Evolutionary conservation across 2,888 invertebrate genomes (phyloP).

Genomic region (Meiosimyza decipiens): DNA sequence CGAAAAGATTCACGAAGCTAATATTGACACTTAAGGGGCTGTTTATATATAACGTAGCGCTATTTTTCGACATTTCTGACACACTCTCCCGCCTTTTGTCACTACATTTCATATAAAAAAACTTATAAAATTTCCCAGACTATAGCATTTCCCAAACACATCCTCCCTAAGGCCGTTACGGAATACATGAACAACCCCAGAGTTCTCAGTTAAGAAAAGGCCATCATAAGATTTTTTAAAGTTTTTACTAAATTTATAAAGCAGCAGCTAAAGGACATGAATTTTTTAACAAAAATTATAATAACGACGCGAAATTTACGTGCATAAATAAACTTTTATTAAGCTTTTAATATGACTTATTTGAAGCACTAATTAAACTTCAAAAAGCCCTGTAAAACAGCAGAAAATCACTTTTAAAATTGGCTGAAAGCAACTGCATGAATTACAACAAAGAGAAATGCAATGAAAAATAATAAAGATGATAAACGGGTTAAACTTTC

Average conservation of each 20-base stretch:
- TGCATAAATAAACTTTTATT: conserved; percentile 46
- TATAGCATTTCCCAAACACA: too few species aligned
- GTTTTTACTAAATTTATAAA: conserved; percentile 18
- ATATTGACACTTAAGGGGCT: too few species aligned
- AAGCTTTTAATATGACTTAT: conserved; percentile 48
- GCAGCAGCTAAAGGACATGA: background rate
- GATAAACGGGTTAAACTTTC: conserved; percentile 30
- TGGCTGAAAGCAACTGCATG: background rate
- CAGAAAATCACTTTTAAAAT: conserved; percentile 3
- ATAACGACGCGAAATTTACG: conserved; percentile 35
- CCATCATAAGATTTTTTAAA: background rate
- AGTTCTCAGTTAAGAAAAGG: background rate
- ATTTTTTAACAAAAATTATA: background rate
- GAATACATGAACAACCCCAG: too few species aligned
- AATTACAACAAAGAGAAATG: background rate
- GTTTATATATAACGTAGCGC: too few species aligned
- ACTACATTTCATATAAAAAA: too few species aligned
- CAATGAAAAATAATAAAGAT: conserved; percentile 19
- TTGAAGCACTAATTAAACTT: conserved; percentile 47
- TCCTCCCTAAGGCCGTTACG: too few species aligned
- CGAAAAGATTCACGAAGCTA: background rate
- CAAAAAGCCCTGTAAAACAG: conserved; percentile 26
- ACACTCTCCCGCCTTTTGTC: too few species aligned
- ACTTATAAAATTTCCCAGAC: too few species aligned
- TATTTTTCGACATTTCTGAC: too few species aligned